These are phyloP conservation scores for Eubasilissa regina DNA, from an alignment of 1,140 invertebrate species.

Conservation along the genomic window DNA sequence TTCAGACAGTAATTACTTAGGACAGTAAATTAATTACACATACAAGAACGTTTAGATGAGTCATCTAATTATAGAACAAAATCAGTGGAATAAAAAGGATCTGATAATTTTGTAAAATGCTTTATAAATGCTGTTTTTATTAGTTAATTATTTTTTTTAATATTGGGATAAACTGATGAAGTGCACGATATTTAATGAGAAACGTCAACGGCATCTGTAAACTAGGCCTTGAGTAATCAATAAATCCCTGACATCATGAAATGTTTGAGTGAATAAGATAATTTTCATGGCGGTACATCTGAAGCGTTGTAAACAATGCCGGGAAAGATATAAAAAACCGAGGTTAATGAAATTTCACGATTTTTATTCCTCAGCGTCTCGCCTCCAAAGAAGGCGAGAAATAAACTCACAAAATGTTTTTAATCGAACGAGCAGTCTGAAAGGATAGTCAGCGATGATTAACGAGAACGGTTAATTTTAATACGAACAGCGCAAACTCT, in stretches of 20 bases:
- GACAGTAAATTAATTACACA: too few species aligned
- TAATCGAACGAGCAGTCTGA: slow-evolving; percentile 12
- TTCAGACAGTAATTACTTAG: too few species aligned
- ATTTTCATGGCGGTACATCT: background rate
- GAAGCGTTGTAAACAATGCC: background rate
- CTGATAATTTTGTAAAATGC: too few species aligned
- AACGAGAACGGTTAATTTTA: background rate
- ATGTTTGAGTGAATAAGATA: background rate
- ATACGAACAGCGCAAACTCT: background rate
- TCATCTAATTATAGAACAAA: too few species aligned
- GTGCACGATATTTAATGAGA: too few species aligned
- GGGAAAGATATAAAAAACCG: background rate
- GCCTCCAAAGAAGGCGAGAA: background rate
- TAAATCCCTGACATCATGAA: too few species aligned
- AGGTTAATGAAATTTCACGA: background rate
- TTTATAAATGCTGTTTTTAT: too few species aligned
- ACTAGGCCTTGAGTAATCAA: background rate
- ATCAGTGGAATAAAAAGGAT: too few species aligned
- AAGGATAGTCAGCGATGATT: background rate
- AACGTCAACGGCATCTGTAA: background rate
- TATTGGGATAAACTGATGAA: too few species aligned
- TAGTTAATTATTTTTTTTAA: too few species aligned
- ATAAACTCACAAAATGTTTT: slow-evolving; percentile 14
- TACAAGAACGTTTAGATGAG: too few species aligned
- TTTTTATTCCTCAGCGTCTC: background rate